These are phyloP conservation scores for Carposina sasakii DNA, from an alignment of 1,140 invertebrate species.

Conservation along the genomic window DNA sequence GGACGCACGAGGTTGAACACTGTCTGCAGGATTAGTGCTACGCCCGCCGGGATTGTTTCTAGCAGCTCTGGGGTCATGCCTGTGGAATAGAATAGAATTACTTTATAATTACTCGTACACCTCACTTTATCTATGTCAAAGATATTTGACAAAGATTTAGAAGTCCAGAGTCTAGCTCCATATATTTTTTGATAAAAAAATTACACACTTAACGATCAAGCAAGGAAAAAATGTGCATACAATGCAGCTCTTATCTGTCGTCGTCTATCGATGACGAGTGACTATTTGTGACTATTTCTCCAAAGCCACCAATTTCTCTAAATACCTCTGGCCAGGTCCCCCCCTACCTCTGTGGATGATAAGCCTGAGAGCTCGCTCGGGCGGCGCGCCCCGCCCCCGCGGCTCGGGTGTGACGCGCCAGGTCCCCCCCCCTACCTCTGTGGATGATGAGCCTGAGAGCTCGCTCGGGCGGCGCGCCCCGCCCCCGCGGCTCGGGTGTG, in stretches of 20 bases:
- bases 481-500: constrained; percentile 19
- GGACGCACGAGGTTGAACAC: constrained; percentile 83
- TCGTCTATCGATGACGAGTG: too few species aligned
- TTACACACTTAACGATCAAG: too few species aligned
- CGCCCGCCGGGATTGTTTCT: constrained; percentile 81
- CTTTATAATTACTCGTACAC: too few species aligned
- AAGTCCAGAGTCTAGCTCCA: too few species aligned
- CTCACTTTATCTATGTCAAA: too few species aligned
- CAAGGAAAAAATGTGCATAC: too few species aligned
- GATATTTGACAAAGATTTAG: too few species aligned
- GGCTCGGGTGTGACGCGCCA: constrained; percentile 42
- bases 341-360: constrained; percentile 34
- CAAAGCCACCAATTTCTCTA: too few species aligned
- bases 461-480: constrained; percentile 27
- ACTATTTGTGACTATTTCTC: too few species aligned
- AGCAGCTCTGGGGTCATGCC: constrained; percentile 81
- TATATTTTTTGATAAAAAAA: too few species aligned
- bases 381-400: constrained; percentile 15
- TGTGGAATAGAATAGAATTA: constrained; percentile 30
- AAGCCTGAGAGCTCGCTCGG: constrained; percentile 36
- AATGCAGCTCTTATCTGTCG: too few species aligned
- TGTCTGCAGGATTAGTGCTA: constrained; percentile 83
- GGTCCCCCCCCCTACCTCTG: constrained; percentile 30
- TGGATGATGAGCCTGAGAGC: constrained; percentile 36
- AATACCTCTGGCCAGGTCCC: neutral